Evolutionary conservation across 1,140 invertebrate species (phyloP).

Genomic region (Orchestia grillus): DNA sequence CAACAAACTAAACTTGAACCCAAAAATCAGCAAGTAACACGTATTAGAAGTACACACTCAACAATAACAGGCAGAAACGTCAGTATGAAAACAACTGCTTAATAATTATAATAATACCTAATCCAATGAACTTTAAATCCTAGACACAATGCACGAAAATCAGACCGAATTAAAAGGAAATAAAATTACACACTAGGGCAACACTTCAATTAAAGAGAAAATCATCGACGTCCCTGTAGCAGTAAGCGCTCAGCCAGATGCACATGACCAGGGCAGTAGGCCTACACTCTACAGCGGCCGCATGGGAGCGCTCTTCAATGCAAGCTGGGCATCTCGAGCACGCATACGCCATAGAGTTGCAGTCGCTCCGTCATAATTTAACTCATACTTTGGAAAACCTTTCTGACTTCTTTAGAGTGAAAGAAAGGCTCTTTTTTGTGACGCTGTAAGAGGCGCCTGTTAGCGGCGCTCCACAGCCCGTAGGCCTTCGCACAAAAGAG

Average conservation of each 20-base stretch:
- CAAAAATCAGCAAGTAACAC: neutral
- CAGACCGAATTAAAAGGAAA: neutral
- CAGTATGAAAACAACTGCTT: too few species aligned
- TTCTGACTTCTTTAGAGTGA: constrained; percentile 37
- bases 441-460: constrained; percentile 14
- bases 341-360: constrained; percentile 7
- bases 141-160: neutral
- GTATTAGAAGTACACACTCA: neutral
- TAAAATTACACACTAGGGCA: neutral
- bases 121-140: neutral
- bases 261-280: neutral
- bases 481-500: constrained; percentile 10
- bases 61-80: neutral
- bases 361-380: constrained; percentile 50
- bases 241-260: neutral
- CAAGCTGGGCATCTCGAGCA: neutral
- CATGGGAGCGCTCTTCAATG: neutral
- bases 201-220: neutral
- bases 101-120: too few species aligned
- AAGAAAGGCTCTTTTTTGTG: neutral
- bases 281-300: neutral
- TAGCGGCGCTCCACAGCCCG: neutral
- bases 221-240: too few species aligned
- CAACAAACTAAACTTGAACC: neutral
- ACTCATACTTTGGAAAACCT: constrained; percentile 31